Conservation (phyloP, 2,888 invertebrate genomes). For the Entomobrya proxima region DNA sequence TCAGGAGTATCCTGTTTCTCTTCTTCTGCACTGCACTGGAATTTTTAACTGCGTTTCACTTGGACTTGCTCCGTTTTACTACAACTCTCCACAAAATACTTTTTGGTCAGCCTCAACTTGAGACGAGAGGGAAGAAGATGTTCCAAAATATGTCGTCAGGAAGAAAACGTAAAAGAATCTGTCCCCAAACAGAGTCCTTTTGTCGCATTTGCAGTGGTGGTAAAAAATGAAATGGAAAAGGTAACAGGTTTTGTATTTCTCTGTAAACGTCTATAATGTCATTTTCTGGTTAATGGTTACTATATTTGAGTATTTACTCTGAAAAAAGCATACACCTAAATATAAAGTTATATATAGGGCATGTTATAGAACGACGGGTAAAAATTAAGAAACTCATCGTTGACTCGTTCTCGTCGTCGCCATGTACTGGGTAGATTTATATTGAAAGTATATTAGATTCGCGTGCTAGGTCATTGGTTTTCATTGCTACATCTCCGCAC, state of each 20-base stretch:
- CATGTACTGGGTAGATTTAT: conserved; percentile 11
- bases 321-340: not conserved
- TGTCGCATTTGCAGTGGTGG: conserved; percentile 19
- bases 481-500: conserved; percentile 24
- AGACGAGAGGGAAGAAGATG: not conserved
- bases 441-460: not conserved
- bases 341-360: not conserved
- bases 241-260: conserved; percentile 37
- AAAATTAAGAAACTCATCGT: conserved; percentile 27
- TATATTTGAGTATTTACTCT: not conserved
- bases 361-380: not conserved
- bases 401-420: conserved; percentile 13
- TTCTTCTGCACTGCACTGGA: not conserved
- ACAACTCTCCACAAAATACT: not conserved
- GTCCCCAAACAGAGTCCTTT: not conserved
- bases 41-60: not conserved
- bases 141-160: not conserved
- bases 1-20: not conserved
- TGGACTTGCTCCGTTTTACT: not conserved
- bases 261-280: not conserved
- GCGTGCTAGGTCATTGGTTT: not conserved
- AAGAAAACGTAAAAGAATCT: not conserved
- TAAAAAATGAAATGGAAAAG: not conserved
- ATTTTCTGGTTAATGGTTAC: conserved; percentile 10
- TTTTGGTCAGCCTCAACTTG: not conserved